A percentile compares a stretch with the other conserved stretches of the same genome.
Evolutionary conservation across 2,113 vertebrate species (phyloP).

Genomic region (Corvus moneduloides): DNA sequence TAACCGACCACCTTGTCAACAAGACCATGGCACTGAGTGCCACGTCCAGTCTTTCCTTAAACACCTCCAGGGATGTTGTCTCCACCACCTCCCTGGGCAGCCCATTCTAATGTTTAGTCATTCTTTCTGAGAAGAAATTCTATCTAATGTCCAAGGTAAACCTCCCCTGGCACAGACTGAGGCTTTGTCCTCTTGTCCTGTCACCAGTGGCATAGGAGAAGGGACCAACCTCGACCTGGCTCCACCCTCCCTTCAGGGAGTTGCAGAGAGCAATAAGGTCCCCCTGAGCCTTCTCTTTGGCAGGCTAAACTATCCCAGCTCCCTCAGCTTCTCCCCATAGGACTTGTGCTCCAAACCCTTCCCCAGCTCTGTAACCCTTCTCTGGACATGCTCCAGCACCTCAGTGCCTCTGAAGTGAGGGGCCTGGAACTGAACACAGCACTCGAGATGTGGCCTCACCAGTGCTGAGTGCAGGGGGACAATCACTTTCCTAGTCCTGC

Average conservation of each 20-base stretch:
- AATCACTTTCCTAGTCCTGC: neutral
- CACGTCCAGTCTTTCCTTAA: neutral
- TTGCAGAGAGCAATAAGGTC: too few relatives aligned
- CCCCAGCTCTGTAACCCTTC: neutral
- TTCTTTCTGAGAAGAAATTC: neutral
- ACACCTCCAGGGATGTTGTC: accelerated
- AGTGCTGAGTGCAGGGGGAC: too few relatives aligned
- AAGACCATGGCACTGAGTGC: neutral
- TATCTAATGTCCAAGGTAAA: neutral
- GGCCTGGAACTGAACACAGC: neutral
- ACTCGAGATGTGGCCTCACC: neutral
- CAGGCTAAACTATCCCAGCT: neutral
- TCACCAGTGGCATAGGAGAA: neutral
- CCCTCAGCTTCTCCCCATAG: neutral
- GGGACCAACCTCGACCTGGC: neutral
- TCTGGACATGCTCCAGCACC: accelerated
- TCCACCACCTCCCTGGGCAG: neutral
- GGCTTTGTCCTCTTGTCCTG: neutral
- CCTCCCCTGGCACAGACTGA: neutral
- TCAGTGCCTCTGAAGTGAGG: neutral
- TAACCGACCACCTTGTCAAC: neutral
- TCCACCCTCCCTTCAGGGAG: neutral
- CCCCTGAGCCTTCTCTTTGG: neutral
- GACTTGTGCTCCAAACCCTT: neutral
- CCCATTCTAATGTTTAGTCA: neutral